These are phyloP conservation scores for Colinus virginianus DNA, from an alignment of 2,113 vertebrate genomes.

Conservation along the genomic window DNA sequence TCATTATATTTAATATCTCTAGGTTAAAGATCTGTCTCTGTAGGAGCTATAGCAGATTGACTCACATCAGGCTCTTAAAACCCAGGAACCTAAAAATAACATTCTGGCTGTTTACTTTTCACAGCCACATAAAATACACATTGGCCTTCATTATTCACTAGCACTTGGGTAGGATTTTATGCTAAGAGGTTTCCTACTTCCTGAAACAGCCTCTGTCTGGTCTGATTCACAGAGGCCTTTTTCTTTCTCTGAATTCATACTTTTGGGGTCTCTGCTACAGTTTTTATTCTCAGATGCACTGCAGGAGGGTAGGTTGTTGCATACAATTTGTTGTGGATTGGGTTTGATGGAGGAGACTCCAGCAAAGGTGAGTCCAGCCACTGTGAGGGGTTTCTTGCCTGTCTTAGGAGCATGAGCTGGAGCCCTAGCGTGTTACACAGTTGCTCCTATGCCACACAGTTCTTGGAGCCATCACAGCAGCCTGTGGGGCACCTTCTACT, in stretches of 20 bases:
- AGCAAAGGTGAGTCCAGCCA: not conserved
- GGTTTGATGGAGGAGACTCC: not conserved
- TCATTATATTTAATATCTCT: not conserved
- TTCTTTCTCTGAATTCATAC: not conserved
- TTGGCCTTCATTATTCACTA: not conserved
- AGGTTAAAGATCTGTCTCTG: not conserved
- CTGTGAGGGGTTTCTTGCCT: not conserved
- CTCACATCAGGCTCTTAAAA: not conserved
- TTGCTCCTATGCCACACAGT: not conserved
- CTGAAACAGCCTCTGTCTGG: not conserved
- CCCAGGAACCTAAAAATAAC: slow-evolving; percentile 20
- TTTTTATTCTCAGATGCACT: not conserved
- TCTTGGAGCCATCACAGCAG: not conserved
- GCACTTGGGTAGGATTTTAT: not conserved
- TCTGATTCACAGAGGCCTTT: not conserved
- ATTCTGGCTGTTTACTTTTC: not conserved
- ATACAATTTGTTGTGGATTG: not conserved
- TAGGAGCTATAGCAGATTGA: slow-evolving; percentile 14
- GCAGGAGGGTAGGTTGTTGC: not conserved
- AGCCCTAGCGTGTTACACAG: not conserved
- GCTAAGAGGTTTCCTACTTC: not conserved
- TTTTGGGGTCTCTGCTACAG: not conserved
- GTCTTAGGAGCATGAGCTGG: not conserved
- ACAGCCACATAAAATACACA: not conserved
- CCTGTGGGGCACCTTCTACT: slow-evolving; percentile 21